Conservation (phyloP, 2,888 invertebrate genomes). For the Drosophila colorata region DNA sequence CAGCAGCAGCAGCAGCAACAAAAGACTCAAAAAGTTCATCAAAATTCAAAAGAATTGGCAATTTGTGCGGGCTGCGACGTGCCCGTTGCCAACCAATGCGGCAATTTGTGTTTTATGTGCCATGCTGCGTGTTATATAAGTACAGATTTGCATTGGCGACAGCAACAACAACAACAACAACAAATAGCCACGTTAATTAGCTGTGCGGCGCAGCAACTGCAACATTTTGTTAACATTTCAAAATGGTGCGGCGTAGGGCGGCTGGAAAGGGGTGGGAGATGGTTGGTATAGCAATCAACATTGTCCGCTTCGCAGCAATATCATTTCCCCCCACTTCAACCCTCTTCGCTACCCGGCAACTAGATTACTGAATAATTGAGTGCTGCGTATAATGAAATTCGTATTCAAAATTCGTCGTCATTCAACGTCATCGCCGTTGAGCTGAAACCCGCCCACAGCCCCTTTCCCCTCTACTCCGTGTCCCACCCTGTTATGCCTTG, state of each 20-base stretch:
- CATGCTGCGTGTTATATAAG: conserved; percentile 24
- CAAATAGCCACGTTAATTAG: conserved; percentile 53
- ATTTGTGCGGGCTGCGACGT: conserved; percentile 57
- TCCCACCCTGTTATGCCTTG: too few relatives aligned
- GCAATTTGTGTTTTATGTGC: conserved; percentile 43
- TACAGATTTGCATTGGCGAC: conserved; percentile 27
- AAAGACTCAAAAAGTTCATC: conserved; percentile 56
- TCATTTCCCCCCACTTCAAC: background rate
- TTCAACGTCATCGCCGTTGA: conserved; percentile 56
- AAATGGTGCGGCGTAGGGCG: conserved; percentile 17
- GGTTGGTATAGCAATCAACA: conserved; percentile 29
- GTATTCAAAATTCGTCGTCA: conserved; percentile 80
- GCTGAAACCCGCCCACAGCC: conserved; percentile 9
- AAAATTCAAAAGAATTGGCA: conserved; percentile 77
- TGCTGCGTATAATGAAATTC: conserved; percentile 78
- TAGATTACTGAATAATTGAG: conserved; percentile 81
- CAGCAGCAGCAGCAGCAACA: conserved; percentile 2
- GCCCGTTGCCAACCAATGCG: conserved; percentile 52
- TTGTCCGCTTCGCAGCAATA: conserved; percentile 11
- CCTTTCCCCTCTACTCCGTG: background rate
- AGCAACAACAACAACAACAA: conserved; percentile 28
- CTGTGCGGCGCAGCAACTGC: conserved; percentile 55
- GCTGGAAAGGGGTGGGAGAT: background rate
- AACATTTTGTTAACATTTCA: conserved; percentile 70
- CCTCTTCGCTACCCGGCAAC: conserved; percentile 31